Conservation (phyloP, 1,140 invertebrate genomes). For the Zophobas morio region DNA sequence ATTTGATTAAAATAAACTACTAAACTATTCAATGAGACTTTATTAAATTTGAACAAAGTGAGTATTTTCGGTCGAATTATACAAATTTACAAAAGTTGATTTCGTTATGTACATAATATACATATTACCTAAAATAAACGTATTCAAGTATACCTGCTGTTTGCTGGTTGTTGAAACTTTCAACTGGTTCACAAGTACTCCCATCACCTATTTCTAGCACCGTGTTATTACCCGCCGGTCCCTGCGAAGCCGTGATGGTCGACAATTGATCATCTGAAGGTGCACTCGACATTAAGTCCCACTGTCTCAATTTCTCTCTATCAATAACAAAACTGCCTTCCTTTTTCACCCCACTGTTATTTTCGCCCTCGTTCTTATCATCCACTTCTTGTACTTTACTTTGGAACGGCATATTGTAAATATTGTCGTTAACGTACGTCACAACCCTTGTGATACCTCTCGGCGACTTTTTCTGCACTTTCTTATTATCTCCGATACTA, state of each 20-base stretch:
- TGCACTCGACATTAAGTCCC: conserved; percentile 89
- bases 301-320: conserved; percentile 87
- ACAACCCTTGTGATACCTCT: conserved; percentile 74
- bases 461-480: conserved; percentile 58
- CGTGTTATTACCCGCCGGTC: conserved; percentile 67
- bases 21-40: too few species aligned
- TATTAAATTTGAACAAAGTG: neutral
- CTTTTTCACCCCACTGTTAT: conserved; percentile 60
- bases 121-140: conserved; percentile 32
- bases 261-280: conserved; percentile 62
- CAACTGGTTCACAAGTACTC: conserved; percentile 65
- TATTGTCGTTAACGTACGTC: conserved; percentile 82
- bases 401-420: conserved; percentile 71
- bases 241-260: conserved; percentile 69
- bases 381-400: conserved; percentile 59
- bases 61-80: conserved; percentile 8
- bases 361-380: conserved; percentile 53
- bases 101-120: conserved; percentile 44
- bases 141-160: conserved; percentile 62
- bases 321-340: conserved; percentile 78
- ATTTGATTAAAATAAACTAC: conserved; percentile 1
- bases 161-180: conserved; percentile 63
- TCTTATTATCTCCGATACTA: conserved; percentile 66
- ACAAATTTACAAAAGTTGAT: conserved; percentile 37
- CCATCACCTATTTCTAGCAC: conserved; percentile 68